Evolutionary conservation across 2,797 vertebrate species (phyloP).

Genomic region (Sandelia bainsii): DNA sequence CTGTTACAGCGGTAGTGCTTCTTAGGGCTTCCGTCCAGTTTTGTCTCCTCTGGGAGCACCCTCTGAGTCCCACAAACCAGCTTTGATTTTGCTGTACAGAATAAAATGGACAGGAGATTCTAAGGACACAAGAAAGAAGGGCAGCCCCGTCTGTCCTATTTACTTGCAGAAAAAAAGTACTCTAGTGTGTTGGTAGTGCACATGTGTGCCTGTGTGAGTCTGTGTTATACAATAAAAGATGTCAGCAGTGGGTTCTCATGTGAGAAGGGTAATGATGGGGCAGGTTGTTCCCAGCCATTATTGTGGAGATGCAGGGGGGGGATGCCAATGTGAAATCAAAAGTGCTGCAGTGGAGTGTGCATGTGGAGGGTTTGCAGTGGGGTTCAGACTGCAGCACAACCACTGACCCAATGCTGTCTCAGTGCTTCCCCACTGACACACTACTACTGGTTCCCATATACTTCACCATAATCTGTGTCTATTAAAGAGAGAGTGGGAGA

Average conservation of each 20-base stretch:
- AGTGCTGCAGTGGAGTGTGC: slow-evolving; percentile 78
- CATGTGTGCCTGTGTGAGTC: slow-evolving; percentile 33
- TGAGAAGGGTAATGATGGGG: slow-evolving; percentile 80
- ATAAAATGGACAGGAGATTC: slow-evolving; percentile 70
- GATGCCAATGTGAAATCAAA: slow-evolving; percentile 74
- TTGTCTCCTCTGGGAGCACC: slow-evolving; percentile 76
- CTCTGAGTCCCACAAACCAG: slow-evolving; percentile 78
- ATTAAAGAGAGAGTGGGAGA: background rate
- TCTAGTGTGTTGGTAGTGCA: slow-evolving; percentile 56
- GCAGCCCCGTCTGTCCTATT: slow-evolving; percentile 82
- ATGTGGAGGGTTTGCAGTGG: slow-evolving; percentile 74
- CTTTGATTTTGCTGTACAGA: slow-evolving; percentile 70
- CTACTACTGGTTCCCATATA: slow-evolving; percentile 58
- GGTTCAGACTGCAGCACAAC: slow-evolving; percentile 77
- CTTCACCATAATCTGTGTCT: slow-evolving; percentile 26
- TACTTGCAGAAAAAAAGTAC: slow-evolving; percentile 51
- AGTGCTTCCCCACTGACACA: slow-evolving; percentile 76
- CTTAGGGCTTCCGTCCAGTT: slow-evolving; percentile 78
- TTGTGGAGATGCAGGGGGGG: slow-evolving; percentile 68
- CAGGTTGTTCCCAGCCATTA: slow-evolving; percentile 62
- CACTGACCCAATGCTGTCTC: slow-evolving; percentile 80
- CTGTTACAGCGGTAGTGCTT: slow-evolving; percentile 74
- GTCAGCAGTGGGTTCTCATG: slow-evolving; percentile 76
- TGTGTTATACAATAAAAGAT: slow-evolving; percentile 49
- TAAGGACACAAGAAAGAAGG: slow-evolving; percentile 82